Evolutionary conservation across 30 jellyfish, hydroid and myxozoan genomes (phyloP), one percentile per base, ranked within the genome.

Genomic region (Chironex yamaguchii): DNA sequence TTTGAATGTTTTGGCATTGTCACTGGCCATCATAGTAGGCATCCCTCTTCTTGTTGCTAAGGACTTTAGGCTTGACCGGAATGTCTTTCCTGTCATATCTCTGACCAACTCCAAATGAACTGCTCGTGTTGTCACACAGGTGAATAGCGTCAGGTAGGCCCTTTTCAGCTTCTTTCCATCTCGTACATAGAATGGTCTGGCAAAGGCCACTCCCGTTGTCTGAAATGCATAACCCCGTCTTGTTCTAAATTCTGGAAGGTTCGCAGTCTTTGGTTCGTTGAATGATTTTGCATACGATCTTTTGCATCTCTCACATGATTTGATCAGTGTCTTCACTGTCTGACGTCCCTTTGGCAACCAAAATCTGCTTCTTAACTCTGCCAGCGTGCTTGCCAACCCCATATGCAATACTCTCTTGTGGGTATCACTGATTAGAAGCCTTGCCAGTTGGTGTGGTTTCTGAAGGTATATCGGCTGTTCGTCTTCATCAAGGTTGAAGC

Each of bases 111-210:
- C 88, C 14, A 58, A 62, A 36, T 86, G 92, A 54, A 85, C 33
- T 42, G 89, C 89, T 33, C 90, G 52, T 1, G 91, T 74, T 17
- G 96, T 76, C 6, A 91, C 76, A 62, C 91, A 86, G 32, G 96
- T 76, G 67, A 53, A 73, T 17, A 86, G 65, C 0, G 84, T 72
- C 1, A 71, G n/a, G 49, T 71, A 71, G 26, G 85, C 85, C 49
- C 49, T 71, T 49, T 21, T 71, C 28, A 71, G 13, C 68, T 36
- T 33, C 76, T 75, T 72, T 4, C 91, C 70, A 34, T 25, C 80
- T 36, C 67, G 34, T 29, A 32, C 22, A 23, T 26, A 49, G 30
- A 81, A 6, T 51, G 89, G 76, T 4, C 91, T 74, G 20, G 88
- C 87, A 29, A 81, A 81, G 71, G 64, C 91, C 11, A 58, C 71